These are phyloP conservation scores for Tachina grossa DNA, from an alignment of 2,888 invertebrate genomes.

Conservation along the genomic window DNA sequence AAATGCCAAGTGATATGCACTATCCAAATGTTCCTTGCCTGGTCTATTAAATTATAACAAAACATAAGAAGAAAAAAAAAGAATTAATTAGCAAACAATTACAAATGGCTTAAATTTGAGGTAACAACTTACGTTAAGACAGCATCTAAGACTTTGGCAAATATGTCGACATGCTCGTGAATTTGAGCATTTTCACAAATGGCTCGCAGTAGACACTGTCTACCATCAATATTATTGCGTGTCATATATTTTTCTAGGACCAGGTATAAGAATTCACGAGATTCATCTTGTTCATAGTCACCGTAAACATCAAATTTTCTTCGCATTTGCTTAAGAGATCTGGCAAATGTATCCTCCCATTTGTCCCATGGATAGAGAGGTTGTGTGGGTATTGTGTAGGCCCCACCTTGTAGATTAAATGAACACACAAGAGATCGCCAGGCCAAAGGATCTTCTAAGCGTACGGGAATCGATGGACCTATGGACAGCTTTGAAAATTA, in stretches of 20 bases:
- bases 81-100: conserved; percentile 6
- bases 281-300: conserved; percentile 76
- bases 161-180: conserved; percentile 77
- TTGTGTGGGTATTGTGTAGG: conserved; percentile 76
- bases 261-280: conserved; percentile 78
- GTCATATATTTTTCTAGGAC: conserved; percentile 78
- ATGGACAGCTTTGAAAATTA: conserved; percentile 72
- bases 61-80: conserved; percentile 11
- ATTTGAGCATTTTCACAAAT: conserved; percentile 82
- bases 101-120: not conserved
- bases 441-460: conserved; percentile 76
- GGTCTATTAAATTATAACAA: conserved; percentile 51
- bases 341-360: conserved; percentile 78
- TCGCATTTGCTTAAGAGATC: conserved; percentile 73
- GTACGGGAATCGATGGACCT: conserved; percentile 76
- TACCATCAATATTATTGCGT: conserved; percentile 73
- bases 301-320: conserved; percentile 71
- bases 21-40: conserved; percentile 60
- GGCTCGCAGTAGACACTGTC: conserved; percentile 78
- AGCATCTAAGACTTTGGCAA: conserved; percentile 76
- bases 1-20: conserved; percentile 52
- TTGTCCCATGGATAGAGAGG: conserved; percentile 80
- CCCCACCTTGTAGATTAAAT: conserved; percentile 77
- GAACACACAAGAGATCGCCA: conserved; percentile 78
- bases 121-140: conserved; percentile 75